Percentiles rank a stretch among this genome's conserved stretches.
Conservation (phyloP, 1,140 invertebrate genomes). For the Brachionus manjavacas region DNA sequence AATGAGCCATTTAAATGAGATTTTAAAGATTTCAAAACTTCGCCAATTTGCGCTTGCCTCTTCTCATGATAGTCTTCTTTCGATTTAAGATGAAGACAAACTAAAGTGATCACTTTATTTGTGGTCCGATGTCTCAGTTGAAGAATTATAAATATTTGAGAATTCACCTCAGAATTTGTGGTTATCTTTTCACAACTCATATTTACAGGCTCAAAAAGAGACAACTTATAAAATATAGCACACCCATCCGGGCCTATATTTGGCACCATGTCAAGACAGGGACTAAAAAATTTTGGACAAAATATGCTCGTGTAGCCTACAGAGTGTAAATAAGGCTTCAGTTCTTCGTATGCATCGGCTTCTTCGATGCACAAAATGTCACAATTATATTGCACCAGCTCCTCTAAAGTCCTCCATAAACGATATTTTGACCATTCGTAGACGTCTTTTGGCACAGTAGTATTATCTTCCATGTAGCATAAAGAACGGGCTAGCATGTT, state of each 20-base stretch:
- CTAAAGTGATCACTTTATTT: background rate
- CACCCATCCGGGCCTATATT: conserved; percentile 37
- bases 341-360: conserved; percentile 27
- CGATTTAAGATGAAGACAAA: conserved; percentile 30
- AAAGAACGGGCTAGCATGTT: conserved; percentile 17
- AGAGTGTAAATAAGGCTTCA: conserved; percentile 39
- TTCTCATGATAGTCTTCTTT: conserved; percentile 19
- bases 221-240: conserved; percentile 25
- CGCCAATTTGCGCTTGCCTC: background rate
- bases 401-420: conserved; percentile 27
- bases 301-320: conserved; percentile 34
- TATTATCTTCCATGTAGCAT: background rate
- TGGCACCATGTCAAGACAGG: conserved; percentile 24
- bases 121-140: conserved; percentile 6
- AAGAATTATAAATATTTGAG: conserved; percentile 37
- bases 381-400: background rate
- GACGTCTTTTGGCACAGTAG: background rate
- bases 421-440: conserved; percentile 15
- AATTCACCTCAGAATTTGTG: background rate
- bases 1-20: background rate
- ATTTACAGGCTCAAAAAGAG: conserved; percentile 13
- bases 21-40: conserved; percentile 5
- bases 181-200: conserved; percentile 40
- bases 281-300: conserved; percentile 42
- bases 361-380: conserved; percentile 39